A percentile compares a stretch with the other conserved stretches of the same genome.
These are phyloP conservation scores for Rhinoptilus africanus DNA, from an alignment of 2,113 vertebrate genomes.

Conservation along the genomic window DNA sequence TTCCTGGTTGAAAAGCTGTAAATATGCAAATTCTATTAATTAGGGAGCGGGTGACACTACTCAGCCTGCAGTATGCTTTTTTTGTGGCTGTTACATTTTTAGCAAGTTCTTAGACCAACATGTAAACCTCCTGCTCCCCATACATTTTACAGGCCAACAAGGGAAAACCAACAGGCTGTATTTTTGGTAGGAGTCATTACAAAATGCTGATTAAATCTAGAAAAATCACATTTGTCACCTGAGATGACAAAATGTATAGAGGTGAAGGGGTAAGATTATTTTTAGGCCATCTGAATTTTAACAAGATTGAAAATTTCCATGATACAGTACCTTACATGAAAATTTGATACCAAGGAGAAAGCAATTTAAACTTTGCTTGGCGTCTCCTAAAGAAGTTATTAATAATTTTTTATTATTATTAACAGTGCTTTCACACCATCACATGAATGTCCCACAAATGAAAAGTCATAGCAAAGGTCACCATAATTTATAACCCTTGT, in stretches of 20 bases:
- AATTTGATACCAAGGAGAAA: slow-evolving; percentile 46
- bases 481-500: neutral
- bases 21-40: neutral
- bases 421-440: slow-evolving; percentile 7
- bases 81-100: neutral
- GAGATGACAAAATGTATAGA: neutral
- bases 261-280: slow-evolving; percentile 9
- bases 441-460: slow-evolving; percentile 14
- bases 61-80: neutral
- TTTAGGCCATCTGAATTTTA: slow-evolving; percentile 29
- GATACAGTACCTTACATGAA: neutral
- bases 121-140: neutral
- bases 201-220: slow-evolving; percentile 1
- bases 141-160: neutral
- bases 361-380: slow-evolving; percentile 55
- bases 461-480: slow-evolving; percentile 46
- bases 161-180: neutral
- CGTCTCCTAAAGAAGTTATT: neutral
- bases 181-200: neutral
- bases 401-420: slow-evolving; percentile 40
- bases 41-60: accelerated
- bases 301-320: slow-evolving; percentile 24
- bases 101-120: neutral
- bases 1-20: neutral
- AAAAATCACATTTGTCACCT: neutral